Conservation (phyloP, 2,113 vertebrate species). For the Gadus chalcogrammus region DNA sequence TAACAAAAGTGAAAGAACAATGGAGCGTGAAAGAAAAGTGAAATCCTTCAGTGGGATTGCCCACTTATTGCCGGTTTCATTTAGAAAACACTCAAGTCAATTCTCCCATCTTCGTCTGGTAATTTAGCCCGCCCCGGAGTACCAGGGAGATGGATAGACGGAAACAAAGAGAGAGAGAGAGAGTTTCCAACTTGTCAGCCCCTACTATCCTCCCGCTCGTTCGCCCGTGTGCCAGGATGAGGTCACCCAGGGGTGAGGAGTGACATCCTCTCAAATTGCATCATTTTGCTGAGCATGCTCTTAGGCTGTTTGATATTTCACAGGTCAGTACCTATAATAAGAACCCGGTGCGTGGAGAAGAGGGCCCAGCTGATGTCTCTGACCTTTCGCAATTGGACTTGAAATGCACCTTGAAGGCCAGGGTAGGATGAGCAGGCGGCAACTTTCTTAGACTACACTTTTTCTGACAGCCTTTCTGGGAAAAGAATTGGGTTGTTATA, state of each 20-base stretch:
- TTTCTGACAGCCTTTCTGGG: too few relatives aligned
- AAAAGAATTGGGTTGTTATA: neutral
- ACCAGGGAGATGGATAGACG: neutral
- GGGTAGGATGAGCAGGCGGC: too few relatives aligned
- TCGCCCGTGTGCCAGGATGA: conserved; percentile 27
- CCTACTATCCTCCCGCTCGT: conserved; percentile 26
- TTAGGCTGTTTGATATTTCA: conserved; percentile 68
- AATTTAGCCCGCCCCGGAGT: neutral
- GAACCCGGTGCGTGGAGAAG: conserved; percentile 50
- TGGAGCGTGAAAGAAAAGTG: neutral
- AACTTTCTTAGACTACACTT: too few relatives aligned
- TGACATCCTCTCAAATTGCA: conserved; percentile 75
- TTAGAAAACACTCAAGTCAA: too few relatives aligned
- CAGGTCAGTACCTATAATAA: conserved; percentile 73
- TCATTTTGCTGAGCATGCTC: conserved; percentile 70
- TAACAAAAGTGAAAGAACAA: too few relatives aligned
- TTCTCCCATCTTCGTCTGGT: conserved; percentile 6
- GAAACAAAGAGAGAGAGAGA: neutral
- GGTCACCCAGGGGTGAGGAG: conserved; percentile 60
- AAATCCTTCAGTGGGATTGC: too few relatives aligned
- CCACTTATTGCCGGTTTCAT: too few relatives aligned
- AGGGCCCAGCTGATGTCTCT: conserved; percentile 64
- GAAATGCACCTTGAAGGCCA: conserved; percentile 14
- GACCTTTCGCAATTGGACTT: conserved; percentile 68
- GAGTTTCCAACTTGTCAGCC: neutral